Base-by-base conservation (phyloP, 2,113 vertebrate species). In the Thalassarche chlororhynchos region DNA sequence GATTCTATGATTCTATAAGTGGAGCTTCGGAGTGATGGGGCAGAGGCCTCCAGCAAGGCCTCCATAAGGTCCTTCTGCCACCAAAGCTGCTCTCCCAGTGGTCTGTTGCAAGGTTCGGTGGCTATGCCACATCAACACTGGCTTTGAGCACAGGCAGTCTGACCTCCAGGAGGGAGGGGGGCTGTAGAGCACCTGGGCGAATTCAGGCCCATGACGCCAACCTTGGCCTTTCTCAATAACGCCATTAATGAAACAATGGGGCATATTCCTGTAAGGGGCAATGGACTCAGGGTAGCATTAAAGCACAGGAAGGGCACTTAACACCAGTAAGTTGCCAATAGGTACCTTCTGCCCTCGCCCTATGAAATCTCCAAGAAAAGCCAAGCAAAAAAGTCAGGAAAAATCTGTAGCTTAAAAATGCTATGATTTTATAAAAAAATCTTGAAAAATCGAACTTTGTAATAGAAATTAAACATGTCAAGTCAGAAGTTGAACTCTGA, bases 1-100 rank as follows among this genome's bases (percentile, higher is more conserved):
- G n/a, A n/a, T n/a, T n/a, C n/a, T n/a, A n/a, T n/a, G n/a, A n/a
- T n/a, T n/a, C n/a, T n/a, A 29, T 12, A 64, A 61, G 16, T 3
- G 18, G n/a, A 87, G 9, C 17, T 36, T 38, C 3, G 2, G 21
- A n/a, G 20, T 6, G 0, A 2, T 2, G 6, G 51, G 31, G 12
- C 10, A 34, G 52, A 80, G 32, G 11, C 31, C 20, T 68, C 61
- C 51, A 79, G 21, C 4, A 49, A 57, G 10, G 17, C 6, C 15
- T 68, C 26, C 2, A 0, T 25, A 34, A 71, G 17, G 10, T 74
- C 17, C 18, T 49, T 54, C 78, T 90, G 74, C 26, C 28, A 36
- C 14, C 19, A 26, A 47, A 47, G 51, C 19, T 32, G 23, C 51
- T 42, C 17, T 55, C 20, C 5, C 17, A 34, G 26, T 0, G 1